phyloP scores from a whole-genome alignment of 2,888 invertebrate genomes.

The Metacarcinus magister region DNA sequence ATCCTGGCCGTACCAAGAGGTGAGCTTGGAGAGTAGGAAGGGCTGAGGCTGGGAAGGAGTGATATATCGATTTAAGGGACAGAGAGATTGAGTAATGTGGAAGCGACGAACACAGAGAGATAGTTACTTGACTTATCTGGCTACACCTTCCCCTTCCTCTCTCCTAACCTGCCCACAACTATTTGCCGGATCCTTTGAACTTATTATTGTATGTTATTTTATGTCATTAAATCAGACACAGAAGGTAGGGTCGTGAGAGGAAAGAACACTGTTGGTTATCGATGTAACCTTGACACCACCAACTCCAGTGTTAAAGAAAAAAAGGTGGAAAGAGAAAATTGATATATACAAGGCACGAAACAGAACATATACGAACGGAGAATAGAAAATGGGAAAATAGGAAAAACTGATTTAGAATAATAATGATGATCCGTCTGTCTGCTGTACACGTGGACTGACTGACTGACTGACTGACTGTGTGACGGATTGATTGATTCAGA shows the following conservation, averaged over 20 bases:
- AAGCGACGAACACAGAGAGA: neutral
- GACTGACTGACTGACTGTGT: neutral
- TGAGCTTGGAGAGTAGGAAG: neutral
- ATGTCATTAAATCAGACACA: neutral
- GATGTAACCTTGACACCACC: no score
- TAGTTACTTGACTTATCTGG: neutral
- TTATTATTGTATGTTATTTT: neutral
- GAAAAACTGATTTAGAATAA: no score
- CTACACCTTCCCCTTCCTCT: no score
- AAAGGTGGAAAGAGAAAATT: no score
- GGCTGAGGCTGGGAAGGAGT: neutral
- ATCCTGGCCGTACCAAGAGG: conserved; percentile 72
- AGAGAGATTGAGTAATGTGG: neutral
- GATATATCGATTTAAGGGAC: neutral
- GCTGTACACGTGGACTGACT: neutral
- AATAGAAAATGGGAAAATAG: no score
- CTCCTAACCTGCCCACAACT: no score
- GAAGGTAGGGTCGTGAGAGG: neutral
- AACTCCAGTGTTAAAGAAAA: no score
- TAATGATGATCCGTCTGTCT: neutral
- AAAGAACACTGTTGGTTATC: no score
- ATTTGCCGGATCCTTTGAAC: neutral
- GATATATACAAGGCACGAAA: no score
- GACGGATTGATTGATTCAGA: neutral
- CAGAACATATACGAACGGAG: no score